Evolutionary conservation across 2,113 vertebrate genomes (phyloP).

Genomic region (Callospermophilus lateralis): DNA sequence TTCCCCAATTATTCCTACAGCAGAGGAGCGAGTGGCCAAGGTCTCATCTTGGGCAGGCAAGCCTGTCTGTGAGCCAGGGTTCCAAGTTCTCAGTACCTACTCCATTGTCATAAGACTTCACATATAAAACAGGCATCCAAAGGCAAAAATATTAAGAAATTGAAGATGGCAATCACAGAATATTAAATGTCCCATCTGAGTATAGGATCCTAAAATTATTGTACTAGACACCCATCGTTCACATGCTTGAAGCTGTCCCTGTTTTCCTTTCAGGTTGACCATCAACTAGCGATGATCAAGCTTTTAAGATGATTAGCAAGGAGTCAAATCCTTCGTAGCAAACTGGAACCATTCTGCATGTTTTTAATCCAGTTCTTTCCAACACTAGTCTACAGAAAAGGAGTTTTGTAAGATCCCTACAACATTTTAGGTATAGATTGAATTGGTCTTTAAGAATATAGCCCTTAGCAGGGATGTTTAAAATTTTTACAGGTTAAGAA

Average conservation of each 20-base stretch:
- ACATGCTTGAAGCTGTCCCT: neutral
- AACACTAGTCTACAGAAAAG: neutral
- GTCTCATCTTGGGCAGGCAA: neutral
- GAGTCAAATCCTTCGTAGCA: neutral
- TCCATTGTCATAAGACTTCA: neutral
- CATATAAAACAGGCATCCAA: neutral
- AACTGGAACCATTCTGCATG: neutral
- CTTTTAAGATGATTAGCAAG: neutral
- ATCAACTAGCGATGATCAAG: neutral
- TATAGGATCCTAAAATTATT: neutral
- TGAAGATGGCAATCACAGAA: neutral
- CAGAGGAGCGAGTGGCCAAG: neutral
- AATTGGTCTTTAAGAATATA: conserved; percentile 6
- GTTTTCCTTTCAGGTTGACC: neutral
- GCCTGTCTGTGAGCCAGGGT: neutral
- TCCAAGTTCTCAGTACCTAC: neutral
- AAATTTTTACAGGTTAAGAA: conserved; percentile 39
- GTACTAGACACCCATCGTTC: neutral
- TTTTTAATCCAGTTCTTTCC: neutral
- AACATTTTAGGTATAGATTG: conserved; percentile 7
- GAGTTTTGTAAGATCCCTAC: neutral
- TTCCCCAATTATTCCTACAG: neutral
- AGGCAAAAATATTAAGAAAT: neutral
- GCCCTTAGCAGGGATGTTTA: neutral
- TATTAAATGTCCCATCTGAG: neutral